phyloP scores from a whole-genome alignment of 2,797 vertebrate species.

The Chaetodon trifasciatus region DNA sequence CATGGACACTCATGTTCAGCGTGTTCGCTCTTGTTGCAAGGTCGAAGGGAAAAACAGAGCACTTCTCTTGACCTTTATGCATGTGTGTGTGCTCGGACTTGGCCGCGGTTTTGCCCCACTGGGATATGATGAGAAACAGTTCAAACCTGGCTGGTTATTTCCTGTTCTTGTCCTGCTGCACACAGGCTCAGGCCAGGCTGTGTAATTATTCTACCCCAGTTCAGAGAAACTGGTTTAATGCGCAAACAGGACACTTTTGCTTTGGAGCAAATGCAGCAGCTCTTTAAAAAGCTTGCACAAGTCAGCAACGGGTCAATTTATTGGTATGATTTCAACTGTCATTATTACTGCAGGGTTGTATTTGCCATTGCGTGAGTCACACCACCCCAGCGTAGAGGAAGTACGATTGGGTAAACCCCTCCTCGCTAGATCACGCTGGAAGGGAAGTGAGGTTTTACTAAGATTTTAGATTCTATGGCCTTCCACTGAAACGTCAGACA shows the following conservation, averaged over 20 bases:
- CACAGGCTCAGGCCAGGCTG: background rate
- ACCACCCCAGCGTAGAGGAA: conserved; percentile 64
- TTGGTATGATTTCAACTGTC: conserved; percentile 2
- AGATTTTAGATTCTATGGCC: conserved; percentile 59
- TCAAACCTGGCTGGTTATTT: conserved; percentile 43
- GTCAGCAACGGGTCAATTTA: background rate
- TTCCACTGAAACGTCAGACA: conserved; percentile 57
- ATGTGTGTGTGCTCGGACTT: background rate
- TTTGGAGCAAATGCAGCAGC: conserved; percentile 23
- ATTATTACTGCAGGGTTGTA: conserved; percentile 25
- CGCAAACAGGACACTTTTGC: conserved; percentile 6
- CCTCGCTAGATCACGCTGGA: conserved; percentile 47
- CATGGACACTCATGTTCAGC: conserved; percentile 47
- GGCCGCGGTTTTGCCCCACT: conserved; percentile 28
- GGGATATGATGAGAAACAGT: conserved; percentile 41
- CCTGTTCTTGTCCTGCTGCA: conserved; percentile 37
- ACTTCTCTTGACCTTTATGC: conserved; percentile 52
- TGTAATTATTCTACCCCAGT: conserved; percentile 29
- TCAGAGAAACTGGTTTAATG: conserved; percentile 42
- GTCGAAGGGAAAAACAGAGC: conserved; percentile 49
- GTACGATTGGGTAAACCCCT: conserved; percentile 73
- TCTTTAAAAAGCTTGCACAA: background rate
- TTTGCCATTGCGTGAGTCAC: conserved; percentile 63
- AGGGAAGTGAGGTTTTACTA: conserved; percentile 66
- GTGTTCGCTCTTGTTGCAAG: conserved; percentile 48